These are phyloP conservation scores for Cheumatopsyche charites DNA, from an alignment of 1,140 invertebrate species.

Conservation along the genomic window DNA sequence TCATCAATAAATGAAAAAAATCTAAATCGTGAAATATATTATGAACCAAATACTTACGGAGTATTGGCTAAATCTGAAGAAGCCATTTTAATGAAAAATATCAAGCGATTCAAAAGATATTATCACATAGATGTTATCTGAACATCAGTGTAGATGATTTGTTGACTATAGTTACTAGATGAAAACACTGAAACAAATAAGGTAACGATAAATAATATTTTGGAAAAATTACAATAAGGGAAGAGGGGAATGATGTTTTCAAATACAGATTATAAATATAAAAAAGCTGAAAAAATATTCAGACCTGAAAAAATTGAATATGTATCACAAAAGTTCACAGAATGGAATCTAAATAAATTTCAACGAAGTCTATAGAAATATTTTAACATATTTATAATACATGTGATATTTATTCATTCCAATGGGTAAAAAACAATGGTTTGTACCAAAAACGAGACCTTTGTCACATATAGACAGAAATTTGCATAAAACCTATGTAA, in stretches of 20 bases:
- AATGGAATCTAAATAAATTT: slow-evolving; percentile 2
- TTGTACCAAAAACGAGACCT: not conserved
- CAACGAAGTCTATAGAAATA: not conserved
- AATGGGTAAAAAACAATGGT: not conserved
- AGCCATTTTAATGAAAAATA: slow-evolving; percentile 6
- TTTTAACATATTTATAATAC: slow-evolving; percentile 6
- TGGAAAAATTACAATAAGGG: too few species aligned
- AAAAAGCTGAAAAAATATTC: too few species aligned
- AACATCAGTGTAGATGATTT: not conserved
- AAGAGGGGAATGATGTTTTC: too few species aligned
- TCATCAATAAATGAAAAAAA: not conserved
- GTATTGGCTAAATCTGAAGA: not conserved
- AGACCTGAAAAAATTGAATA: not conserved
- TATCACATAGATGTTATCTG: not conserved
- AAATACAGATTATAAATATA: too few species aligned
- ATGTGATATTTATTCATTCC: slow-evolving; percentile 6
- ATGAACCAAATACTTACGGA: slow-evolving; percentile 12
- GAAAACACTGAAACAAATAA: not conserved
- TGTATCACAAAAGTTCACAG: slow-evolving; percentile 13
- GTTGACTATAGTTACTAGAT: not conserved
- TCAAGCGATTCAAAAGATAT: not conserved
- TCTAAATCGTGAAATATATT: not conserved
- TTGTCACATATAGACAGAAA: not conserved
- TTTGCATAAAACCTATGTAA: slow-evolving; percentile 3
- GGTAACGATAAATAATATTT: not conserved